Evolutionary conservation across 2,888 invertebrate species (phyloP), one percentile per base, ranked within the genome.

Genomic region (Napeogenes sylphis): DNA sequence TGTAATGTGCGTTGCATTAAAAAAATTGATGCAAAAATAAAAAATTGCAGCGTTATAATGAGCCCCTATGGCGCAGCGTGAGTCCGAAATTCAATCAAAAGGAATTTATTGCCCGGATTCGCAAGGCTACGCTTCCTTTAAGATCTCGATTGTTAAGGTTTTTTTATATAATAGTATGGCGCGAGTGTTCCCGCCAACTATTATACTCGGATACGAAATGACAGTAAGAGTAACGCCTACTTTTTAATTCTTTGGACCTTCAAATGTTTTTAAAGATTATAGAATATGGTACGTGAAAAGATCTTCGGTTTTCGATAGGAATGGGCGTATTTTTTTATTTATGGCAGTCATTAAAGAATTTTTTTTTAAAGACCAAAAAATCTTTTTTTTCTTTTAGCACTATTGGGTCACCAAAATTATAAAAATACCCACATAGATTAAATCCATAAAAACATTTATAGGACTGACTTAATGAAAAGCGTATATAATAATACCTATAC

Each of bases 61-160:
- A 87, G 84, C 90, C 91, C 91, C 82, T 87, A 90, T 91, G 77
- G 78, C 87, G 46, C 89, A 87, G 90, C 90, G 83, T 85, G 90
- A 83, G 87, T 87, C 89, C 89, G 76, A 86, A 87, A 86, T 87
- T 86, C 86, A 84, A 90, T 90, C 89, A 89, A 89, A 82, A 84
- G 21, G 79, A 88, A 88, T 90, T 89, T 90, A 90, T 90, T 90
- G 84, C 83, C 85, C 81, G 83, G 81, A 89, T 90, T 90, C 81
- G 90, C 89, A 81, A 85, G 87, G 87, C 78, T 80, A 82, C 83
- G 84, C 82, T 84, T 84, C 82, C 78, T 83, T 86, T 77, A 73
- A 79, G 72, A 76, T 74, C 75, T 79, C 79, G 77, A 86, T 83
- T 84, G 83, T 85, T 68, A 73, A 75, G 78, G 80, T 71, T 70